Conservation (phyloP, 2,888 invertebrate genomes). For the Drosophila anomalipes region DNA sequence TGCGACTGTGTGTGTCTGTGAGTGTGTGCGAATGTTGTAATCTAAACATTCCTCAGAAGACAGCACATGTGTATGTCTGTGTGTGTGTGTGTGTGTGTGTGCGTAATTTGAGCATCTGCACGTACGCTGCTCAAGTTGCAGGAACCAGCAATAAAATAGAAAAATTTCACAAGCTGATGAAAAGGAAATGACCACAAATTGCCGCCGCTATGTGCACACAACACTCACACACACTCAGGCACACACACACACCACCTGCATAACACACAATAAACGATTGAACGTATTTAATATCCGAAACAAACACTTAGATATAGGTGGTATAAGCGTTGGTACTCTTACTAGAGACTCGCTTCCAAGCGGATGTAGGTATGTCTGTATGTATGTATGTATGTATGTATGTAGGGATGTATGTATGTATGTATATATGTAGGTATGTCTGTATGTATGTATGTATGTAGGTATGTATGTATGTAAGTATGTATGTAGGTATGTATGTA, state of each 20-base stretch:
- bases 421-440: not conserved
- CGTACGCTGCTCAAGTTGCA: slow-evolving; percentile 60
- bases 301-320: slow-evolving; percentile 16
- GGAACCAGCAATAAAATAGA: slow-evolving; percentile 49
- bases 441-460: not conserved
- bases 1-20: slow-evolving; percentile 1
- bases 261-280: slow-evolving; percentile 54
- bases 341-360: slow-evolving; percentile 16
- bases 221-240: not conserved
- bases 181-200: slow-evolving; percentile 82
- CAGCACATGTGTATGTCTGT: slow-evolving; percentile 2
- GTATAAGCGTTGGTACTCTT: slow-evolving; percentile 10
- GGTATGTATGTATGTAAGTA: not conserved
- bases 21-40: slow-evolving; percentile 34
- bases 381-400: not conserved
- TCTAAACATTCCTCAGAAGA: slow-evolving; percentile 51
- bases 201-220: slow-evolving; percentile 53
- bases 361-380: not conserved
- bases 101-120: slow-evolving; percentile 65
- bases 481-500: not conserved
- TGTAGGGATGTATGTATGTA: not conserved
- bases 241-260: not conserved
- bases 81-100: slow-evolving; percentile 15
- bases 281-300: slow-evolving; percentile 73
- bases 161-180: slow-evolving; percentile 72